Evolutionary conservation across 2,797 vertebrate species (phyloP), one percentile per base, ranked within the genome.

Genomic region (Danio kyathit): DNA sequence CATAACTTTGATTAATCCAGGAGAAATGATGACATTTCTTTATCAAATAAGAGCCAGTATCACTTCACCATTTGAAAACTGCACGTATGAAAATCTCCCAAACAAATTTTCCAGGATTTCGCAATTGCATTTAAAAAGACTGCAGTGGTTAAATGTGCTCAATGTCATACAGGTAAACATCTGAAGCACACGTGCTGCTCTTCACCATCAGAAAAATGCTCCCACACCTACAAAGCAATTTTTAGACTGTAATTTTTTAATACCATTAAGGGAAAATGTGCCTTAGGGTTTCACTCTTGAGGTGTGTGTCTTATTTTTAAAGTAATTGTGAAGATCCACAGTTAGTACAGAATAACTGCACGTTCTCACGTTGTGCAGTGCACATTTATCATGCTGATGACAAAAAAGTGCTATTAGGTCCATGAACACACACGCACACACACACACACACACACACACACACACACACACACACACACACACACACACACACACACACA

Each of bases 191-290:
- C n/a, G 51, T 63, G 5, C 73, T 41, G 59, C 46, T 17, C 19
- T 40, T 38, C 7, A 1, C 7, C n/a, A 64, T 40, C 6, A 21
- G n/a, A 21, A 12, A 72, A 19, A 16, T 8, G 29, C 16, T 41
- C 16, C 46, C 72, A 74, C 48, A 12, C 14, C 5, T 51, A 49
- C 29, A 29, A 67, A 67, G 46, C 65, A 51, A 51, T 69, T 67
- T 10, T 7, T 21, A 19, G 40, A n/a, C 48, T 69, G 48, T 51
- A 52, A 52, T 40, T 9, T 52, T 38, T 69, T 16, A 16, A 40
- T 4, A 40, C 29, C 3, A 13, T 51, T 29, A 29, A 29, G 29
- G 29, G 2, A 16, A 49, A 40, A 51, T 10, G 13, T 16, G 21
- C 14, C 16, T 69, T 8, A 38, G 46, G 13, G 19, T 21, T 67